These are phyloP conservation scores for Lanius collurio DNA, from an alignment of 2,113 vertebrate genomes.

Conservation along the genomic window DNA sequence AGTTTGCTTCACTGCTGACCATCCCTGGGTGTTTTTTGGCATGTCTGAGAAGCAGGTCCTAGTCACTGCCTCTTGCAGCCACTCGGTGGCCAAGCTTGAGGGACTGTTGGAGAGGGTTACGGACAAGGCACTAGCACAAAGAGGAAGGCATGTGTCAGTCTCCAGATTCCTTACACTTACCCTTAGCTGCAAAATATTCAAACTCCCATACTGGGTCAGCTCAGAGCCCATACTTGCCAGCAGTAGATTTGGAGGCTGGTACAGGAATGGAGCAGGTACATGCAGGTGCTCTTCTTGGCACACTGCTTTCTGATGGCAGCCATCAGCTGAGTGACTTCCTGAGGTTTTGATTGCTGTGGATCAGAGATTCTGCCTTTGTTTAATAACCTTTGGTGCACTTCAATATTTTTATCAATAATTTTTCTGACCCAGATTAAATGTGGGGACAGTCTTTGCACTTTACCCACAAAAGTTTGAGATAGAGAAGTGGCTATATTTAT, in stretches of 20 bases:
- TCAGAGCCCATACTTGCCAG: neutral
- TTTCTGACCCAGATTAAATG: neutral
- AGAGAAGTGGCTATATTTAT: conserved; percentile 10
- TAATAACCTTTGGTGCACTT: neutral
- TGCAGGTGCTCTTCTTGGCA: neutral
- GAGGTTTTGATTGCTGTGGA: neutral
- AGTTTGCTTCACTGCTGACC: neutral
- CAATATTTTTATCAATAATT: neutral
- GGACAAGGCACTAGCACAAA: neutral
- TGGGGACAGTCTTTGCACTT: neutral
- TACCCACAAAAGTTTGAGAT: neutral
- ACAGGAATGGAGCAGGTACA: neutral
- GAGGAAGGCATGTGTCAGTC: neutral
- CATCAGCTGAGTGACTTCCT: neutral
- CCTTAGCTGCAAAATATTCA: neutral
- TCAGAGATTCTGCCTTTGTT: neutral
- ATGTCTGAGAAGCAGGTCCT: neutral
- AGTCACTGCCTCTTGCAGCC: neutral
- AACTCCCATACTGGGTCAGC: neutral
- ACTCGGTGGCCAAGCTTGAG: fast-evolving
- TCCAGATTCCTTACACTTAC: neutral
- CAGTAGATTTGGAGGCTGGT: neutral
- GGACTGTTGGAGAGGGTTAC: neutral
- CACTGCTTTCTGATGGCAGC: neutral
- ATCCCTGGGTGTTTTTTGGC: neutral